phyloP scores from a whole-genome alignment of 2,113 vertebrate species.

The Odontophorus gujanensis region DNA sequence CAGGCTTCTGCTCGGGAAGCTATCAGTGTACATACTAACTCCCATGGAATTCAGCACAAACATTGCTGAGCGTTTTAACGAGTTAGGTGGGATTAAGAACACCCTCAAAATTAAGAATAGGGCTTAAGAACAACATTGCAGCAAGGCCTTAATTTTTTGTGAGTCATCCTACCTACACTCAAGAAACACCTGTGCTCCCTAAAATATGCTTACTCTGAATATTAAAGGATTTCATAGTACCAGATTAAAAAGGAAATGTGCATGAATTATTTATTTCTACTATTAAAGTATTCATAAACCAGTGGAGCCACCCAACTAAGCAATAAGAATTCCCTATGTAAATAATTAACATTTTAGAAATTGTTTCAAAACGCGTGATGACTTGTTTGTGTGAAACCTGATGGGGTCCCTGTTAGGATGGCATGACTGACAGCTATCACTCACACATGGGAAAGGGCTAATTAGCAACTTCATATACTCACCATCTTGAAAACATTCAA shows the following conservation, averaged over 20 bases:
- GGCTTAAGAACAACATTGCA: neutral
- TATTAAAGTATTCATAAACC: conserved; percentile 43
- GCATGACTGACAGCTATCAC: neutral
- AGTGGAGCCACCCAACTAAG: neutral
- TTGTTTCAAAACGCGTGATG: conserved; percentile 2
- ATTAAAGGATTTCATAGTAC: conserved; percentile 5
- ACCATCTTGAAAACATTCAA: neutral
- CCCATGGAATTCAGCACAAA: neutral
- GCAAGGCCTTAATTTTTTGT: neutral
- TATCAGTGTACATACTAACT: neutral
- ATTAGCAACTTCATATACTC: neutral
- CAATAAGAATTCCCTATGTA: neutral
- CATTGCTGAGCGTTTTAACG: neutral
- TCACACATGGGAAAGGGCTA: neutral
- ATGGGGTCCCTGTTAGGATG: neutral
- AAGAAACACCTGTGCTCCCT: neutral
- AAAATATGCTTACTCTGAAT: neutral
- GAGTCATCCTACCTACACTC: neutral
- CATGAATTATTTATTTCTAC: conserved; percentile 36
- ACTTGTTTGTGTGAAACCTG: conserved; percentile 15
- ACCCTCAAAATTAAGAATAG: neutral
- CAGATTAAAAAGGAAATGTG: neutral
- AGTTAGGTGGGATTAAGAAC: neutral
- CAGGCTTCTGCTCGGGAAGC: neutral
- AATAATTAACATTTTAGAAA: conserved; percentile 54